Evolutionary conservation across 2,888 invertebrate genomes (phyloP), one percentile per base, ranked within the genome.

Genomic region (Tuberolachnus salignus): DNA sequence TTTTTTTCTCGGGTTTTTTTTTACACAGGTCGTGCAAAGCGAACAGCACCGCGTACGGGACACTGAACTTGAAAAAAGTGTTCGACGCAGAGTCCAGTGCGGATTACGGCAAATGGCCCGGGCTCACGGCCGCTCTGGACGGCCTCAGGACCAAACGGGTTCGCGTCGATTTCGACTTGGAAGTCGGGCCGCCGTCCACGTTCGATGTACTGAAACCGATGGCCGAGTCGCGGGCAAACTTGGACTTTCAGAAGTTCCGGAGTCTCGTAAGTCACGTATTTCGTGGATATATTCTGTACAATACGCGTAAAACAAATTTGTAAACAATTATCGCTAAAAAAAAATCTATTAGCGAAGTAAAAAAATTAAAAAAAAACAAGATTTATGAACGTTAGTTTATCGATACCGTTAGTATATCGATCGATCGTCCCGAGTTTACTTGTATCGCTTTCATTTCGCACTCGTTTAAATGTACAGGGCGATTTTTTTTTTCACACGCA

Each of bases 81-180:
- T 69, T 69, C 9, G 49, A 78, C 61, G 59, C 44, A 2, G 69
- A 78, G 9, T 51, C 42, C 9, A 66, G 69, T 51, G 49, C 78
- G 42, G 78, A 78, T n/a, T 78, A 78, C 51, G 49, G 16, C 13
- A 78, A 78, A 51, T 78, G 78, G 78, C 78, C 78, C 11, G 78
- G 69, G 3, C 34, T 78, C 1, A 42, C 42, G 34, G 78, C 69
- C n/a, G 78, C 67, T 3, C 59, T 78, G 6, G 69, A 78, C 8
- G 19, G 51, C 23, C 78, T 78, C 9, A 67, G 34, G n/a, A 67
- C 21, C 19, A 69, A 59, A 78, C 49, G 46, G 49, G 49, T 78
- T 1, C 13, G 42, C 21, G 69, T 78, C 1, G 57, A 69, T 8
- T 57, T 78, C 42, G 73, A 73, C 26, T 21, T 10, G 6, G 63